Evolutionary conservation across 1,140 invertebrate genomes (phyloP).

Genomic region (Pseudomyrmex cubaensis): DNA sequence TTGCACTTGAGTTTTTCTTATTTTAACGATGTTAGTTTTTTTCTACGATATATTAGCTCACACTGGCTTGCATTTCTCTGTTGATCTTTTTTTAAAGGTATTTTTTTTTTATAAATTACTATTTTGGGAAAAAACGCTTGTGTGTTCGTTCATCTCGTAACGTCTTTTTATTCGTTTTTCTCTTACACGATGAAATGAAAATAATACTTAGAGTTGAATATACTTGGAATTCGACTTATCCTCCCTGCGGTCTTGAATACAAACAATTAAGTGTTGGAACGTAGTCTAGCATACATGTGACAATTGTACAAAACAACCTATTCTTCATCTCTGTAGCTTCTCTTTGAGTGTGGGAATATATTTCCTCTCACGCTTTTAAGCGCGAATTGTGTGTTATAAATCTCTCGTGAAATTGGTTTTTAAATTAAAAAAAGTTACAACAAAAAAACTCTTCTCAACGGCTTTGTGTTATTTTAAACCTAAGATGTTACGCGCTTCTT

Average conservation of each 20-base stretch:
- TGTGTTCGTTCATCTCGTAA: slow-evolving; percentile 15
- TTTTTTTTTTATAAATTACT: not conserved
- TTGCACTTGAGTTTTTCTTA: too few relatives aligned
- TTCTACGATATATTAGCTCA: too few relatives aligned
- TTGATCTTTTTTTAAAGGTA: not conserved
- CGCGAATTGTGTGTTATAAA: slow-evolving; percentile 37
- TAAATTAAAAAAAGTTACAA: slow-evolving; percentile 41
- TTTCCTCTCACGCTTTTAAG: not conserved
- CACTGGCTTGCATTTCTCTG: not conserved
- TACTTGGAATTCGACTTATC: slow-evolving; percentile 71
- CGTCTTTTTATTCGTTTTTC: slow-evolving; percentile 45
- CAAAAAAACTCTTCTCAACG: slow-evolving; percentile 28
- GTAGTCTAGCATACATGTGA: slow-evolving; percentile 21
- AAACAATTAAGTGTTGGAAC: slow-evolving; percentile 30
- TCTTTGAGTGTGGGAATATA: slow-evolving; percentile 1
- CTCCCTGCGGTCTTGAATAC: slow-evolving; percentile 47
- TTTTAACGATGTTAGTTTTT: too few relatives aligned
- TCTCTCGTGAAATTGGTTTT: slow-evolving; percentile 1
- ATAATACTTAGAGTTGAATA: slow-evolving; percentile 69
- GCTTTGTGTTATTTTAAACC: slow-evolving; percentile 32
- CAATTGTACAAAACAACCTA: slow-evolving; percentile 49
- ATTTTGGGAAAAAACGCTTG: not conserved
- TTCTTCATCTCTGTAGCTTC: slow-evolving; percentile 21
- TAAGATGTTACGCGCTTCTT: not conserved
- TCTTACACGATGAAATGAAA: slow-evolving; percentile 7